Evolutionary conservation across 2,113 vertebrate species (phyloP), one percentile per base, ranked within the genome.

Genomic region (Drymodes brunneopygia): DNA sequence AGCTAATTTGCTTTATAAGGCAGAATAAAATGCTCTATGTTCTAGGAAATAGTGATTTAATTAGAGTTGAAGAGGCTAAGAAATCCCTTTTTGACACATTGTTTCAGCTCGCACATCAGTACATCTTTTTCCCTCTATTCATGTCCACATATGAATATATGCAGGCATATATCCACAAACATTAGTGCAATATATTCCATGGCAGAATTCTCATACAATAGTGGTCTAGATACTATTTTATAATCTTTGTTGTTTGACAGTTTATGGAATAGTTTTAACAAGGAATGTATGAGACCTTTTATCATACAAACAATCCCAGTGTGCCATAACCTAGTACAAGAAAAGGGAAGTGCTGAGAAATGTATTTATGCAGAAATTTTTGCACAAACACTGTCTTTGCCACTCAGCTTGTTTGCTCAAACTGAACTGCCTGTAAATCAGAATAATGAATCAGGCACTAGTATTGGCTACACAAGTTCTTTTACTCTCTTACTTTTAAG

Each of bases 11-110:
- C 13, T 38, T 42, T 71, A 15, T 48, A 94, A 87, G 7, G 11
- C 12, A 60, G 21, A 31, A 10, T 1, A 67, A 74, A 78, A 50
- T 56, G 1, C 2, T 57, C 12, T 35, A 0, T 31, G 0, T 64
- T 90, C 19, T 56, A 51, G 9, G 14, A 79, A 53, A 28, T 6
- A 82, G 4, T 31, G 18, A 27, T 66, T 69, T 27, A 31, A 28
- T 42, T 62, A 56, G 38, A 54, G 8, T 33, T 57, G 19, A 50
- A 51, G 5, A 38, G 7, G n/a, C 3, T 15, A 75, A 54, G 18
- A 74, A 44, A 80, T 67, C 6, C 5, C 1, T 36, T 79, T 70
- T 42, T 60, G 38, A 51, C 5, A 11, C 35, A 5, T 14, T 48
- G 40, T 62, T 79, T 73, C 47, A 51, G 7, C 10, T 15, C 38